Evolutionary conservation across 1,140 invertebrate species (phyloP).

Genomic region (Hylaeus volcanicus): DNA sequence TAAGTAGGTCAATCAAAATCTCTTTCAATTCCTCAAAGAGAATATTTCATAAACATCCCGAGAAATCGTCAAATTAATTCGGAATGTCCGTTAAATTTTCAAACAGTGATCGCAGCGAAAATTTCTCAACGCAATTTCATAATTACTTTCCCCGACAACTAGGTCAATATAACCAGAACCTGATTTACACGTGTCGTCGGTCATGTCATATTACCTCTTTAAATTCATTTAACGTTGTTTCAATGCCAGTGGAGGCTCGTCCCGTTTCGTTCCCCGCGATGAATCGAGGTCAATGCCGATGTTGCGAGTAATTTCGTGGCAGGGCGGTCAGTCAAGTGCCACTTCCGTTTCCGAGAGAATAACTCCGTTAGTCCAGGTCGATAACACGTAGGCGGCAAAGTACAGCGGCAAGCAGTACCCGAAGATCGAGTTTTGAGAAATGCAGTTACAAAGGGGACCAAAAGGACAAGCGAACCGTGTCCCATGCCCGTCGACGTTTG

Average conservation of each 20-base stretch:
- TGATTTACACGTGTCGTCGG: no score
- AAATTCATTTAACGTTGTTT: neutral
- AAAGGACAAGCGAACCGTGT: constrained; percentile 27
- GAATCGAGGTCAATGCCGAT: neutral
- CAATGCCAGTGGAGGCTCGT: neutral
- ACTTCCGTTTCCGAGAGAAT: constrained; percentile 35
- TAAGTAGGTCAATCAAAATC: no score
- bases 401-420: constrained; percentile 5
- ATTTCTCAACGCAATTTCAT: no score
- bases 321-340: constrained; percentile 27
- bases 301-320: constrained; percentile 17
- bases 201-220: neutral
- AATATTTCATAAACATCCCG: no score
- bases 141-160: neutral
- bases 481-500: constrained; percentile 14
- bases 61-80: no score
- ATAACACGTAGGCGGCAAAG: constrained; percentile 18
- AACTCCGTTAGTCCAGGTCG: constrained; percentile 29
- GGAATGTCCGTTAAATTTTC: no score
- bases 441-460: constrained; percentile 25
- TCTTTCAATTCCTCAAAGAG: no score
- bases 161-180: neutral
- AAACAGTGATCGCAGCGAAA: no score
- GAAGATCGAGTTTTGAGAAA: constrained; percentile 52
- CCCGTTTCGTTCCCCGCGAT: neutral